A percentile compares a stretch with the other conserved stretches of the same genome.
Evolutionary conservation across 2,888 invertebrate genomes (phyloP).

Genomic region (Imbricaverruca yamaguchii): DNA sequence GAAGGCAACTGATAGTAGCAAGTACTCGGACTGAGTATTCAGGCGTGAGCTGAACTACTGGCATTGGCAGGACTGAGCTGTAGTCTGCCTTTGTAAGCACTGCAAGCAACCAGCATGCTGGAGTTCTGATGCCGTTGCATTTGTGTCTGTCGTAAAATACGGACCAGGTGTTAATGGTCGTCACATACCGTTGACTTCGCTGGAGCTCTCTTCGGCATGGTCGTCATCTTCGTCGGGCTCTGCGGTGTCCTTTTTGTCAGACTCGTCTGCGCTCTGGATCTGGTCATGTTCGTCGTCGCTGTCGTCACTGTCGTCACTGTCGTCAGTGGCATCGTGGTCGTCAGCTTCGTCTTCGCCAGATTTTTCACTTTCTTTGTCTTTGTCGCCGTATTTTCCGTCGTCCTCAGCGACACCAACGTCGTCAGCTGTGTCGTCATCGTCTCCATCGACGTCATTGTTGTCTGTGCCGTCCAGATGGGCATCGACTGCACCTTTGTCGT

Average conservation of each 20-base stretch:
- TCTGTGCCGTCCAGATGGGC: constrained; percentile 25
- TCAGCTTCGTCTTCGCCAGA: constrained; percentile 39
- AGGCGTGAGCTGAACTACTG: too few species aligned
- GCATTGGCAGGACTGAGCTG: too few species aligned
- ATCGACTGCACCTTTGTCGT: constrained; percentile 28
- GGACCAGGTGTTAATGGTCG: background rate
- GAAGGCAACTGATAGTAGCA: too few species aligned
- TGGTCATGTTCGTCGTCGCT: constrained; percentile 40
- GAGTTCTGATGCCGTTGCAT: too few species aligned
- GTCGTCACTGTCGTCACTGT: constrained; percentile 36
- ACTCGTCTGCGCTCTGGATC: constrained; percentile 35
- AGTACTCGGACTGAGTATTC: too few species aligned
- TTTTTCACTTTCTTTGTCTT: constrained; percentile 25
- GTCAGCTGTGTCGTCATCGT: constrained; percentile 31
- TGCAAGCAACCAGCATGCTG: too few species aligned
- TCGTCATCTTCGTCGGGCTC: constrained; percentile 26
- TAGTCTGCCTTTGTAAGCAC: too few species aligned
- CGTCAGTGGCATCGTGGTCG: constrained; percentile 38
- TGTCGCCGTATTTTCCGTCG: constrained; percentile 25
- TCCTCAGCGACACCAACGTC: constrained; percentile 33
- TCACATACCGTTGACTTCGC: constrained; percentile 23
- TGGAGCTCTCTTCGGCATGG: constrained; percentile 28
- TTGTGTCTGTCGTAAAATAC: too few species aligned
- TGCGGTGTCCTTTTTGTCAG: constrained; percentile 26
- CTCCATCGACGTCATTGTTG: constrained; percentile 28